Evolutionary conservation across 2,888 invertebrate species (phyloP), one percentile per base, ranked within the genome.

Genomic region (Frankliniella fusca): DNA sequence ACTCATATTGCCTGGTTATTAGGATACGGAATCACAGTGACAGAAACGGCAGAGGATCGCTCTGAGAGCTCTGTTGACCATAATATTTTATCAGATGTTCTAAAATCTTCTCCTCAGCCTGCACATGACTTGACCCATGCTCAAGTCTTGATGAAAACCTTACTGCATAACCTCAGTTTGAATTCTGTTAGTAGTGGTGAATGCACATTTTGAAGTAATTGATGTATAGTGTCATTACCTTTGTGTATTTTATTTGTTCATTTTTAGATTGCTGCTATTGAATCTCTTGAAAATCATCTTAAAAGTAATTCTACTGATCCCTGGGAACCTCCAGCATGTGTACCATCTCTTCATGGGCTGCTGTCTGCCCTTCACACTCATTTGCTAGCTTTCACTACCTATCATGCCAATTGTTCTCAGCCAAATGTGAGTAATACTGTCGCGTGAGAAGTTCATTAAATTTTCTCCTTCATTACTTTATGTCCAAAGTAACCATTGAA

Each of bases 281-380:
- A 83, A 82, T 23, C 85, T 86, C 81, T 84, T 87, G 88, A 87
- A 87, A 83, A 87, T 88, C 87, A 86, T 23, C 84, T 88, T 82
- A 85, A 86, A 12, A 87, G 86, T 83, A 86, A 88, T 15, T 84
- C 84, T 1, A 76, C 27, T 27, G 27, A 76, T n/a, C 70, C 70
- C 27, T 76, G 70, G 70, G 70, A 76, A 23, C 70, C 70, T 27
- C 70, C 70, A 27, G 23, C 27, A 76, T 76, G 23, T 76, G 70
- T 76, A 27, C 49, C 38, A 50, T 80, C 80, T 85, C 87, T 92
- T 0, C 89, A 90, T 83, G 88, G 89, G 82, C 87, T 92, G 20
- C 87, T 92, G 15, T 89, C 91, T 1, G 90, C 91, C 0, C 87
- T 92, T 49, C 92, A 92, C 86, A 91, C 91, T 85, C 92, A 92